Conservation (phyloP, 2,888 invertebrate genomes). For the Candidula unifasciata region DNA sequence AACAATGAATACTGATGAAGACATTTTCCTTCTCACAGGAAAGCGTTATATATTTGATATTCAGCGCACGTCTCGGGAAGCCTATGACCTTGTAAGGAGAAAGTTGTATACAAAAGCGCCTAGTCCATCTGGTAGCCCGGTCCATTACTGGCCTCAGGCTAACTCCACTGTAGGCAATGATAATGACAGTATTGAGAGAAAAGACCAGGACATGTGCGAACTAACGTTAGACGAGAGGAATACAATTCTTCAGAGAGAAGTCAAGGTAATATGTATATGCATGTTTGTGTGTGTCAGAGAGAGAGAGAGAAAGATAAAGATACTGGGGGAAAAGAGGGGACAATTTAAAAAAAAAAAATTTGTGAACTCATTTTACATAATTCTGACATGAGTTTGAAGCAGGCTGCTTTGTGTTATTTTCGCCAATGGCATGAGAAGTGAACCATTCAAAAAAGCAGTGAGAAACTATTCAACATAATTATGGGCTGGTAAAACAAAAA, state of each 20-base stretch:
- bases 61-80: constrained; percentile 90
- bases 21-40: constrained; percentile 79
- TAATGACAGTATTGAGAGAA: background rate
- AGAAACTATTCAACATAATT: too few species aligned
- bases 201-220: background rate
- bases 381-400: too few species aligned
- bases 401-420: too few species aligned
- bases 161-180: background rate
- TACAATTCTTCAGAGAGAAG: constrained; percentile 32
- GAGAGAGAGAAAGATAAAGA: too few species aligned
- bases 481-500: too few species aligned
- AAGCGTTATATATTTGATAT: constrained; percentile 95
- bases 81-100: constrained; percentile 90
- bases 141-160: constrained; percentile 23
- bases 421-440: too few species aligned
- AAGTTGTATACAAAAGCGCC: constrained; percentile 81
- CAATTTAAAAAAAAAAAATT: too few species aligned
- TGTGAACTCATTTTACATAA: too few species aligned
- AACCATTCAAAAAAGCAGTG: too few species aligned
- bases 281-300: background rate
- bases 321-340: too few species aligned
- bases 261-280: constrained; percentile 28
- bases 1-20: background rate
- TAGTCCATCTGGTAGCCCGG: constrained; percentile 33
- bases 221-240: constrained; percentile 5